Evolutionary conservation across 2,888 invertebrate species (phyloP), one percentile per base, ranked within the genome.

Genomic region (Cepaea hortensis): DNA sequence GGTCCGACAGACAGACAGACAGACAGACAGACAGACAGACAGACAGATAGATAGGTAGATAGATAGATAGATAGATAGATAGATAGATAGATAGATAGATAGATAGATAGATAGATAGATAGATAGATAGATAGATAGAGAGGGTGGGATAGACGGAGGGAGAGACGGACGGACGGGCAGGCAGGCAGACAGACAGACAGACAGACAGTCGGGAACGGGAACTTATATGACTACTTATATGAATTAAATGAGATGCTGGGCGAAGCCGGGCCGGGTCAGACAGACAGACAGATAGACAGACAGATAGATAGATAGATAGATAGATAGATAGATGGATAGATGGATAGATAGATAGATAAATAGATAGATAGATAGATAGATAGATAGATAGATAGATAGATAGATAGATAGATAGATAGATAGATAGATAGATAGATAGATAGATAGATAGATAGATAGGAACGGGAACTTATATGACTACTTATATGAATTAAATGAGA

Each of bases 121-220:
- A 72, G 72, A 72, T 72, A 72, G 72, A 72, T 72, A 72, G 72
- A 72, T 72, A 72, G 72, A 72, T 72, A 72, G 35, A 72, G 72
- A 72, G 20, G n/a, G 72, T n/a, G 9, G n/a, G 72, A 72, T 72
- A 23, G 72, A 72, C 7, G 23, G 72, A 72, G 20, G 23, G 23
- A 72, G 20, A 23, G 72, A 72, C n/a, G 23, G 72, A 72, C n/a
- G 23, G 35, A 72, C n/a, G n/a, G 72, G n/a, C n/a, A 72, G 72
- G n/a, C n/a, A 72, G 72, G 11, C n/a, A 72, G 72, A 72, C n/a
- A 72, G 72, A 72, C n/a, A 72, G 72, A 72, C n/a, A 72, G 72
- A 72, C n/a, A 72, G 72, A 72, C n/a, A 72, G 72, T 35, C 35
- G 35, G 35, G 35, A 35, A 35, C 35, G 35, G 35, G 35, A 35